Conservation (phyloP, 2,113 vertebrate genomes). For the Nipponia nippon region DNA sequence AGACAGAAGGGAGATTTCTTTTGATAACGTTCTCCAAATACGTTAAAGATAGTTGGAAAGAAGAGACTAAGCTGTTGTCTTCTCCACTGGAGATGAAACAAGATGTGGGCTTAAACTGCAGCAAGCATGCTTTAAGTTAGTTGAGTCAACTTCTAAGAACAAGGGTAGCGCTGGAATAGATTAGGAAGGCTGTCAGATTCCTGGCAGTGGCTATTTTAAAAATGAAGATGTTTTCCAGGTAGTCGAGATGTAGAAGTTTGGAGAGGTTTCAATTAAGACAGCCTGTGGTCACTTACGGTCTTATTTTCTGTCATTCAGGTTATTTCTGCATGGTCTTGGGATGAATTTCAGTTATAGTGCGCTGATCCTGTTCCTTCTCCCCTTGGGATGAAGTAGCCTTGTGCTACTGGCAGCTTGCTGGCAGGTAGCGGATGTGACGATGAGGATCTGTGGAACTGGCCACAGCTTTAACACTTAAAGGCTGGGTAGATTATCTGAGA, state of each 20-base stretch:
- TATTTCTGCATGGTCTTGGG: neutral
- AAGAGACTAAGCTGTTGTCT: neutral
- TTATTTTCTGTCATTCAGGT: neutral
- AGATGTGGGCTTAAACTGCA: neutral
- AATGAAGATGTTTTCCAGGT: neutral
- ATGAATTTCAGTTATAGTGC: neutral
- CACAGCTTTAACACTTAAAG: neutral
- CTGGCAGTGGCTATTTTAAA: neutral
- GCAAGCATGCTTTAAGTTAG: neutral
- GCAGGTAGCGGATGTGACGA: neutral
- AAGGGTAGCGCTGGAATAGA: neutral
- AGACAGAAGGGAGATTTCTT: neutral
- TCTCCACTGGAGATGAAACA: neutral
- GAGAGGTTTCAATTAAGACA: constrained; percentile 14
- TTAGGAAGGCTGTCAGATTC: neutral
- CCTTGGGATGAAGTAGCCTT: neutral
- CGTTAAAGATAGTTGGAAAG: neutral
- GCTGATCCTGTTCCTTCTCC: neutral
- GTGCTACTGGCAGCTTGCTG: neutral
- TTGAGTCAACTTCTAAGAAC: neutral
- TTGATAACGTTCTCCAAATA: neutral
- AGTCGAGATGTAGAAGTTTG: neutral
- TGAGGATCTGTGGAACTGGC: neutral
- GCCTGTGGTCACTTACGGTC: neutral
- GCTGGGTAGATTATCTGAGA: neutral